Evolutionary conservation across 2,113 vertebrate species (phyloP).

Genomic region (Pantherophis guttatus): DNA sequence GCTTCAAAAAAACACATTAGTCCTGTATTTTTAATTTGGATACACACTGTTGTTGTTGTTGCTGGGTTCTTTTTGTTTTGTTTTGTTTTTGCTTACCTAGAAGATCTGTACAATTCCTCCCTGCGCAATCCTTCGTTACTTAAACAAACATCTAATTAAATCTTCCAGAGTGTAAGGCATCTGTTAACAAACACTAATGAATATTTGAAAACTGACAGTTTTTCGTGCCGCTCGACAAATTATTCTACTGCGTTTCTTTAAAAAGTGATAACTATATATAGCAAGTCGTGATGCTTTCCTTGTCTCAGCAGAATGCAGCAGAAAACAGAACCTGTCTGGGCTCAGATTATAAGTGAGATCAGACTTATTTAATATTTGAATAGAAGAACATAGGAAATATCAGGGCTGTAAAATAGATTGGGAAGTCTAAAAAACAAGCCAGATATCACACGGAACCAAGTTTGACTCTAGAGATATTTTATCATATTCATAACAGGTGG

Average conservation of each 20-base stretch:
- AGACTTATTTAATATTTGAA: background rate
- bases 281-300: background rate
- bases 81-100: background rate
- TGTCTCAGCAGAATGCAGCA: background rate
- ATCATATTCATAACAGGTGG: background rate
- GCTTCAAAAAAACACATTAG: background rate
- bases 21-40: background rate
- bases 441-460: background rate
- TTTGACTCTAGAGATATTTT: background rate
- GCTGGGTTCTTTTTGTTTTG: background rate
- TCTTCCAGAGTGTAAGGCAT: background rate
- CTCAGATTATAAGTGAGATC: background rate
- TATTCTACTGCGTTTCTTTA: background rate
- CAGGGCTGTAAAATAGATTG: background rate
- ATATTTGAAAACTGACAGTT: background rate
- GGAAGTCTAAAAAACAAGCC: background rate
- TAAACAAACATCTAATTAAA: conserved; percentile 14
- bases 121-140: background rate
- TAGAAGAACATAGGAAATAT: background rate
- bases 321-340: background rate
- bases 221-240: background rate
- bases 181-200: background rate
- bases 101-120: background rate
- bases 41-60: background rate
- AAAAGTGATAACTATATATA: background rate